Base-by-base conservation (phyloP, 2,888 invertebrate species). In the Luperina nickerlii region DNA sequence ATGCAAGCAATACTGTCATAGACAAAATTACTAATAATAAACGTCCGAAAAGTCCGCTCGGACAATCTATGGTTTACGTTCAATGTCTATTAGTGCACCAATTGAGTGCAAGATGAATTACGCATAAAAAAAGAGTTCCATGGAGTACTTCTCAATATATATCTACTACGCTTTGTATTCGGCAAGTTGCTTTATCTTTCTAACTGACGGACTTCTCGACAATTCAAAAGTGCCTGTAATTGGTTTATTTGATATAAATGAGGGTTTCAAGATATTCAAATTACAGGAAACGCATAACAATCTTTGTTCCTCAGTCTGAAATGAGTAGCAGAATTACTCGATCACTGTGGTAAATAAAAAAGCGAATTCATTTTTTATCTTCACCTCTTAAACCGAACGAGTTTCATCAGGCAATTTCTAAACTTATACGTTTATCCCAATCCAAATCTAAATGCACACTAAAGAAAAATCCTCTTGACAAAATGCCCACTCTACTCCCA, bases 401-500 rank as follows among this genome's bases (percentile, higher is more conserved):
- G 9, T 51, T 76, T 18, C 7, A 62, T 20, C 38, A 7, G 15
- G 2, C 20, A 24, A 51, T n/a, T n/a, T n/a, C n/a, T n/a, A n/a
- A n/a, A 67, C 57, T 71, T 20, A n/a, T n/a, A 18, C 62, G 48
- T 84, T 78, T 67, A 68, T 78, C 38, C 13, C 27, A 60, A 65
- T 63, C 45, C 15, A 32, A 60, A 73, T 57, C 27, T n/a, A 48
- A 82, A 82, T 57, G 54, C 69, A 48, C 74, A 65, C 57, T 72
- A 51, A 66, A 74, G 45, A 54, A 67, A 80, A 85, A 57, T 45
- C 65, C 60, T 70, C 74, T 74, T 74, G 54, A 85, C 71, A 73
- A 57, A 86, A 82, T 82, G 24, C 32, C 69, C 62, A 65, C 54
- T 85, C 45, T 70, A 82, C 42, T 76, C 54, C 60, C 48, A 68